Evolutionary conservation across 64 coral and sea anemone species (phyloP).

Genomic region (Astreopora myriophthalma): DNA sequence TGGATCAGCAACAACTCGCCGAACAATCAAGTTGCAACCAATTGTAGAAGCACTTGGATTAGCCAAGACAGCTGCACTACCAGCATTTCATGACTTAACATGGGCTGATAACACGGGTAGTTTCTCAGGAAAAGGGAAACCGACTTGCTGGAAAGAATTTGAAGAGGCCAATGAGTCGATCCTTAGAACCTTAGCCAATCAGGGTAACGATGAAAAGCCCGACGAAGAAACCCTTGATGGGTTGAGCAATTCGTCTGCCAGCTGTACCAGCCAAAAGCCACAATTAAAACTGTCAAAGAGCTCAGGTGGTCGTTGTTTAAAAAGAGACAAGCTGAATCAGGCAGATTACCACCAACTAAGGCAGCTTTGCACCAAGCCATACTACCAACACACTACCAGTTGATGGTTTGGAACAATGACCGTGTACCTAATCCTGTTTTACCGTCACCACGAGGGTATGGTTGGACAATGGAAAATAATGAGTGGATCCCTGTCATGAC

Average conservation of each 20-base stretch:
- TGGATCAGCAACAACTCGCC: no score
- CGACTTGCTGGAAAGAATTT: no score
- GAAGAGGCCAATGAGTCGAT: background rate
- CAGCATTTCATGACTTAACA: no score
- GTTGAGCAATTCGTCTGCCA: constrained; percentile 18
- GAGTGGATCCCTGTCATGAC: constrained; percentile 45
- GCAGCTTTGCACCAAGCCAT: constrained; percentile 16
- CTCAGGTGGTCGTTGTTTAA: constrained; percentile 29
- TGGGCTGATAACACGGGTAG: no score
- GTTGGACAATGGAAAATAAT: constrained; percentile 13
- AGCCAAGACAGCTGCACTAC: no score
- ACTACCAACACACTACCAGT: constrained; percentile 8
- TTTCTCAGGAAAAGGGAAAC: no score
- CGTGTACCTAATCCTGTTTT: background rate
- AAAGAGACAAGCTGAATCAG: constrained; percentile 2
- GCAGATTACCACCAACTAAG: constrained; percentile 5
- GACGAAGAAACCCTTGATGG: background rate
- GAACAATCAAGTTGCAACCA: no score
- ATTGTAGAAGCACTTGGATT: no score
- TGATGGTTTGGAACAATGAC: constrained; percentile 24
- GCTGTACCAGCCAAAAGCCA: constrained; percentile 30
- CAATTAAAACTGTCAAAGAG: background rate
- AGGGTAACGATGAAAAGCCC: background rate
- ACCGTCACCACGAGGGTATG: constrained; percentile 28
- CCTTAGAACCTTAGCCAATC: background rate